Base-by-base conservation (phyloP, 2,113 vertebrate species). In the Xiphophorus hellerii region DNA sequence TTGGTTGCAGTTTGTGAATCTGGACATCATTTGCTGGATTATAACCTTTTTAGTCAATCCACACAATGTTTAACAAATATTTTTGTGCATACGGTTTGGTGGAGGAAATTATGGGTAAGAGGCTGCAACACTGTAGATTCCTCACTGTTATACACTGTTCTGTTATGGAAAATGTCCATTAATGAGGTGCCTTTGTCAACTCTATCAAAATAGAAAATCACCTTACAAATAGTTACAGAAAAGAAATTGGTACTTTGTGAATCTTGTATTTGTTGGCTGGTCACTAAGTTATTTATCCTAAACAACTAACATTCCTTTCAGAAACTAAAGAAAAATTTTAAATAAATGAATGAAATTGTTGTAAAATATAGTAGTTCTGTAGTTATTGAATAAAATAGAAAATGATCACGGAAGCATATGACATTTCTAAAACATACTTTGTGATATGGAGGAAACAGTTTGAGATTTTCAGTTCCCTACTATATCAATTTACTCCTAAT, bases 131-230 rank as follows among this genome's bases (percentile, higher is more conserved):
- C 13, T 67, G 5, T 51, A n/a, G 62, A 62, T 71, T 83, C 37
- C 62, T 73, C 62, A 77, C 67, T 81, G 58, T 73, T 68, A 64
- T 27, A 25, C 35, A 73, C 27, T 83, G 62, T 60, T 80, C 39
- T 74, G 37, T 65, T 28, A 64, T 64, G 22, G 80, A 39, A 65
- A 79, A 83, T 86, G 66, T 54, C 60, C 35, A 61, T 74, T 73
- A 48, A 69, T 75, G 54, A 42, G 88, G 94, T 96, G 91, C 92
- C 93, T 80, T 74, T 61, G 14, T 66, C 31, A 72, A 20, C 13
- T 0, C 0, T 74, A 67, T 66, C 29, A 42, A 27, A 20, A 60
- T 33, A 62, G 22, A 54, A 25, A 61, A 48, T 67, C 22, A 48
- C 22, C 25, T 37, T 29, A 42, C 69, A 27, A 73, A 22, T 31